These are phyloP conservation scores for Porites australiensis DNA, from an alignment of 64 coral and sea anemone genomes.

Conservation along the genomic window DNA sequence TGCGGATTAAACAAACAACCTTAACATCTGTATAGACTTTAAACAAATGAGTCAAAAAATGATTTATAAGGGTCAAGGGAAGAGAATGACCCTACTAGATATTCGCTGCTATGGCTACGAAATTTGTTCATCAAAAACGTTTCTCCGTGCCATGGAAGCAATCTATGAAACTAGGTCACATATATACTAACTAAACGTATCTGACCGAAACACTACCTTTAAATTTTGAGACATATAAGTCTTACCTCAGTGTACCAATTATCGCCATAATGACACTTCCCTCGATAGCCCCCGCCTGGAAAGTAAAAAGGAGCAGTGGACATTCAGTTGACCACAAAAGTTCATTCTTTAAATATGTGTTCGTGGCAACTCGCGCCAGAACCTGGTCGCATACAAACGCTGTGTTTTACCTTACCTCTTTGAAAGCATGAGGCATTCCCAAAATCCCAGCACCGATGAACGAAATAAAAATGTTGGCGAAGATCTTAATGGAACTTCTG, in stretches of 20 bases:
- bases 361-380: slow-evolving; percentile 3
- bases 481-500: slow-evolving; percentile 96
- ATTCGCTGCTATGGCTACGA: slow-evolving; percentile 19
- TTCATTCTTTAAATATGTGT: slow-evolving; percentile 33
- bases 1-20: not conserved
- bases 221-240: not conserved
- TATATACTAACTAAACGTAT: too few relatives aligned
- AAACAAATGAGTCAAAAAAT: not conserved
- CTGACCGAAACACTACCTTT: too few relatives aligned
- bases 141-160: not conserved
- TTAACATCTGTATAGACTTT: not conserved
- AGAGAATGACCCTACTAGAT: not conserved
- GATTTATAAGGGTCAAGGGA: not conserved
- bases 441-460: slow-evolving; percentile 99
- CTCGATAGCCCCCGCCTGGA: slow-evolving; percentile 92
- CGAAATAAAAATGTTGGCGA: slow-evolving; percentile 99
- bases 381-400: not conserved
- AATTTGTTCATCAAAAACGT: not conserved
- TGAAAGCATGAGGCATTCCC: slow-evolving; percentile 98
- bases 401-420: slow-evolving; percentile 74
- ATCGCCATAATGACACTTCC: slow-evolving; percentile 90
- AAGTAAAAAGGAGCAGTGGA: not conserved
- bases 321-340: not conserved
- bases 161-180: too few relatives aligned
- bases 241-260: slow-evolving; percentile 93